phyloP scores from a whole-genome alignment of 2,797 vertebrate species.

The Rhinella marina region DNA sequence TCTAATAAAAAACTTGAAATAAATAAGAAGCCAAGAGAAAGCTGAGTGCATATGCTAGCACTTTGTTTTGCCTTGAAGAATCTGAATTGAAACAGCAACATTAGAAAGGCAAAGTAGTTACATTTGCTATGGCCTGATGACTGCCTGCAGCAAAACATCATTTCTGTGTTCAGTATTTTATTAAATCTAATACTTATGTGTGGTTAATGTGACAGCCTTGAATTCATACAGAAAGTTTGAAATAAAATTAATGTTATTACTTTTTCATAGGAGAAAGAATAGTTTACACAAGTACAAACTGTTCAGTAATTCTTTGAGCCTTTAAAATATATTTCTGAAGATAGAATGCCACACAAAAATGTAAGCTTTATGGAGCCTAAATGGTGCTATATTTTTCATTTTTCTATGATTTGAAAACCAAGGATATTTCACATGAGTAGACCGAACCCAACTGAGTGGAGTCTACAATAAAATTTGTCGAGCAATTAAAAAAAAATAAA shows the following conservation, averaged over 20 bases:
- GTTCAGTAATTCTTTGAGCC: conserved; percentile 36
- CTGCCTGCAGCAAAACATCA: conserved; percentile 69
- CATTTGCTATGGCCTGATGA: conserved; percentile 70
- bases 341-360: conserved; percentile 1
- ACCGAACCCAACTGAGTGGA: not conserved
- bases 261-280: conserved; percentile 67
- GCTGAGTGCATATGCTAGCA: conserved; percentile 33
- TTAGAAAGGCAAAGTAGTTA: conserved; percentile 70
- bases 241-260: conserved; percentile 82
- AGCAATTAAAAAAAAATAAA: not conserved
- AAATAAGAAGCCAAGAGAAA: conserved; percentile 24
- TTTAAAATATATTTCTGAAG: conserved; percentile 30
- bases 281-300: conserved; percentile 49
- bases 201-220: conserved; percentile 77
- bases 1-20: conserved; percentile 6
- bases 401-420: not conserved
- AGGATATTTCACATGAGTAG: not conserved
- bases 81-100: conserved; percentile 67
- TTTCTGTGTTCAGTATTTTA: conserved; percentile 73
- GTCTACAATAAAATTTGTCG: not conserved
- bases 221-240: conserved; percentile 74
- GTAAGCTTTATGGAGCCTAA: not conserved
- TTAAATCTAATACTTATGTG: conserved; percentile 78
- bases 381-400: not conserved
- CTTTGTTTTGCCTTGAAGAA: conserved; percentile 58